These are phyloP conservation scores for Rhipidura dahli DNA, from an alignment of 2,113 vertebrate species.

Conservation along the genomic window DNA sequence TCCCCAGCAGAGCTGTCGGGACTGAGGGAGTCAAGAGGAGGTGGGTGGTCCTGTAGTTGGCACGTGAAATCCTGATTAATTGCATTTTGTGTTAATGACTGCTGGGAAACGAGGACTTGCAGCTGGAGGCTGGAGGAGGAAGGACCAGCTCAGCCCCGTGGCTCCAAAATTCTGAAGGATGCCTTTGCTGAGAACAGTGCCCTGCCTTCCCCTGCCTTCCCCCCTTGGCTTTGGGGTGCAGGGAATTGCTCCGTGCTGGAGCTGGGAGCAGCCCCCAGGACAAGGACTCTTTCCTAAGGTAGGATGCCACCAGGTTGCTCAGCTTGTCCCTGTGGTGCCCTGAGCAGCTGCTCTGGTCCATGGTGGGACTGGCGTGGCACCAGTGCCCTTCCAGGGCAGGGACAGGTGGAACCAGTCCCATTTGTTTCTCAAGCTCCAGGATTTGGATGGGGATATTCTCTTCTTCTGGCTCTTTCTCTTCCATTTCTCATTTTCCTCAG, in stretches of 20 bases:
- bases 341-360: neutral
- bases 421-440: neutral
- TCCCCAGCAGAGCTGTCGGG: neutral
- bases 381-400: neutral
- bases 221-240: neutral
- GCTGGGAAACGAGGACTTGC: neutral
- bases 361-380: neutral
- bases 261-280: neutral
- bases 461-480: neutral
- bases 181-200: neutral
- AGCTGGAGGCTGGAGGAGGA: neutral
- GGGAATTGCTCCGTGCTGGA: neutral
- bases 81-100: neutral
- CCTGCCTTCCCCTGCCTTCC: neutral
- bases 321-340: neutral
- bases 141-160: neutral
- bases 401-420: accelerated
- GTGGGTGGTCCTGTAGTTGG: accelerated
- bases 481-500: neutral
- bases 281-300: neutral
- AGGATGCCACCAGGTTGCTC: neutral
- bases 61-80: neutral
- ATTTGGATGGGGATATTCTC: neutral
- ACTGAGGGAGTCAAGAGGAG: neutral
- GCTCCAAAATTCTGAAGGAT: accelerated